These are phyloP conservation scores for Herminia tarsipennalis DNA, from an alignment of 2,888 invertebrate genomes.

Conservation along the genomic window DNA sequence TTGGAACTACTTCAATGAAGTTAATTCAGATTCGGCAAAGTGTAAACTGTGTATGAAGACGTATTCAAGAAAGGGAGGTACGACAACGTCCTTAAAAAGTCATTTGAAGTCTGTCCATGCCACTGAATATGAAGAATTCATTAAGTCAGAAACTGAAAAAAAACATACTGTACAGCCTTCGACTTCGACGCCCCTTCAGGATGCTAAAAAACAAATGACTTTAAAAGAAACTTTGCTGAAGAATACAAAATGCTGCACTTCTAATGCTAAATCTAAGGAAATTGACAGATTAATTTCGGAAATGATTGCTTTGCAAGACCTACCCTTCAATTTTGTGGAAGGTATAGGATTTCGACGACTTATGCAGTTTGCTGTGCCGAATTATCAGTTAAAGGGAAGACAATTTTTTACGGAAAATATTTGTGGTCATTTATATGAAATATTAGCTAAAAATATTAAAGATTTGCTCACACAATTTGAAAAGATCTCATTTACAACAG, in stretches of 20 bases:
- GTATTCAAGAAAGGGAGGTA: too few relatives aligned
- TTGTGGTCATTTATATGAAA: too few relatives aligned
- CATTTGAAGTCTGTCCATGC: conserved; percentile 8
- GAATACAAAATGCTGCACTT: conserved; percentile 29
- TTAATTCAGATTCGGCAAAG: not conserved
- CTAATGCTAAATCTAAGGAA: conserved; percentile 20
- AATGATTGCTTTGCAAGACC: conserved; percentile 30
- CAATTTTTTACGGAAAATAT: conserved; percentile 34
- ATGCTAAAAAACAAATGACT: conserved; percentile 10
- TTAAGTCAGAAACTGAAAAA: too few relatives aligned
- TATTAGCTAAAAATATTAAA: too few relatives aligned
- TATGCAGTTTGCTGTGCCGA: conserved; percentile 24
- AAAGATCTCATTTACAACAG: conserved; percentile 24
- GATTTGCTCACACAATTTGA: too few relatives aligned
- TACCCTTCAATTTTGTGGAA: conserved; percentile 34
- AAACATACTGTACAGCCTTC: too few relatives aligned
- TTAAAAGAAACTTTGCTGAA: conserved; percentile 33
- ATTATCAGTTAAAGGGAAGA: conserved; percentile 28
- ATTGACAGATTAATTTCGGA: too few relatives aligned
- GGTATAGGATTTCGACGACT: conserved; percentile 30
- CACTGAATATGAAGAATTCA: conserved; percentile 10
- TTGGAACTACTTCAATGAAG: conserved; percentile 6
- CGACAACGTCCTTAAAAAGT: conserved; percentile 5
- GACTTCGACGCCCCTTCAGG: conserved; percentile 13
- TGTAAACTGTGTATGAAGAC: not conserved